Percentiles rank a stretch among this genome's conserved stretches.
Evolutionary conservation across 2,888 invertebrate species (phyloP).

Genomic region (Pseudococcus jackbeardsleyi): DNA sequence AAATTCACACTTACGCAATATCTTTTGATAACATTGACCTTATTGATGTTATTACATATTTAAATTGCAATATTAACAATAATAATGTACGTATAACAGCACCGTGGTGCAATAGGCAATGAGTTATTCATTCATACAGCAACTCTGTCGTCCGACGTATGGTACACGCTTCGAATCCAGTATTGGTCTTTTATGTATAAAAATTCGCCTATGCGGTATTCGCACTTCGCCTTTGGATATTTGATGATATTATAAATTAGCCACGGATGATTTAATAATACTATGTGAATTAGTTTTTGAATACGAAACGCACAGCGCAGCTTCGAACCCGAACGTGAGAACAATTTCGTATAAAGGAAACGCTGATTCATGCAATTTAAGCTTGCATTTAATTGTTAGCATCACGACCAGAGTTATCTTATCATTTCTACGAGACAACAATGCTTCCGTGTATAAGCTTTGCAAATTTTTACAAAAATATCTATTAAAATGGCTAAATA

Average conservation of each 20-base stretch:
- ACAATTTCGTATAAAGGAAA: slow-evolving; percentile 43
- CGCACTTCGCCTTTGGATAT: slow-evolving; percentile 20
- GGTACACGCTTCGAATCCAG: slow-evolving; percentile 35
- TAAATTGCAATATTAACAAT: slow-evolving; percentile 22
- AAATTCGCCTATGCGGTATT: slow-evolving; percentile 44
- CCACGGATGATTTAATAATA: slow-evolving; percentile 49
- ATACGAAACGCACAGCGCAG: background rate
- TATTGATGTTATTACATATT: slow-evolving; percentile 9
- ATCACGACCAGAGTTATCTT: background rate
- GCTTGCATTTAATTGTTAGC: slow-evolving; percentile 42
- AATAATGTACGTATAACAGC: background rate
- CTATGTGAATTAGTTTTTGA: slow-evolving; percentile 43
- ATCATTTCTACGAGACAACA: background rate
- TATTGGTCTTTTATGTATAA: slow-evolving; percentile 28
- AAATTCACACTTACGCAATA: background rate
- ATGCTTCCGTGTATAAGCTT: slow-evolving; percentile 20
- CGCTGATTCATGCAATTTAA: slow-evolving; percentile 53
- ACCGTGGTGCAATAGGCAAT: background rate
- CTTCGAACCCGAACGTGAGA: slow-evolving; percentile 21
- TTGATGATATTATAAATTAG: slow-evolving; percentile 52
- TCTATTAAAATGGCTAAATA: background rate
- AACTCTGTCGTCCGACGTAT: slow-evolving; percentile 3
- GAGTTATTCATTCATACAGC: background rate
- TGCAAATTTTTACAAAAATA: slow-evolving; percentile 1
- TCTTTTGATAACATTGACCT: slow-evolving; percentile 25